Evolutionary conservation across 2,888 invertebrate genomes (phyloP).

Genomic region (Plagiodera versicolora): DNA sequence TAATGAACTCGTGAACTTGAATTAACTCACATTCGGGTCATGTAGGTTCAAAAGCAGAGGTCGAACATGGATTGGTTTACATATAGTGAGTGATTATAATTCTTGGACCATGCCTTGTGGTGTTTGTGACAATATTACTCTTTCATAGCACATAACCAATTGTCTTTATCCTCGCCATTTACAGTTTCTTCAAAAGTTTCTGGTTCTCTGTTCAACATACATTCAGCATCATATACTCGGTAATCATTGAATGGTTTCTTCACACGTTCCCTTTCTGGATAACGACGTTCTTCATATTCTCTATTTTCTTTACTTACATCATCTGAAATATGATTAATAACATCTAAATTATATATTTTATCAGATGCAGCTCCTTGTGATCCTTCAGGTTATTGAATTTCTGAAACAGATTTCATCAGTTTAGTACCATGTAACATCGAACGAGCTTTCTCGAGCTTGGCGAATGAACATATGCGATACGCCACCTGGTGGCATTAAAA

Average conservation of each 20-base stretch:
- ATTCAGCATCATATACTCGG: neutral
- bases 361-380: neutral
- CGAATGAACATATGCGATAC: no score
- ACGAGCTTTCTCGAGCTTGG: conserved; percentile 7
- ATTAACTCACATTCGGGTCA: no score
- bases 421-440: conserved; percentile 1
- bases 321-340: neutral
- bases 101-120: no score
- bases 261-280: neutral
- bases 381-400: neutral
- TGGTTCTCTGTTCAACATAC: neutral
- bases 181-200: conserved; percentile 1
- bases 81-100: no score
- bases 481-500: no score
- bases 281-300: neutral
- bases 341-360: neutral
- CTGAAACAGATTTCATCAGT: neutral
- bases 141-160: conserved; percentile 1
- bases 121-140: no score
- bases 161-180: neutral
- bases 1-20: no score
- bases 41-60: no score
- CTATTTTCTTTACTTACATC: neutral
- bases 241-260: neutral
- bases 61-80: no score